Base-by-base conservation (phyloP, 2,888 invertebrate species). In the Morpho helenor region DNA sequence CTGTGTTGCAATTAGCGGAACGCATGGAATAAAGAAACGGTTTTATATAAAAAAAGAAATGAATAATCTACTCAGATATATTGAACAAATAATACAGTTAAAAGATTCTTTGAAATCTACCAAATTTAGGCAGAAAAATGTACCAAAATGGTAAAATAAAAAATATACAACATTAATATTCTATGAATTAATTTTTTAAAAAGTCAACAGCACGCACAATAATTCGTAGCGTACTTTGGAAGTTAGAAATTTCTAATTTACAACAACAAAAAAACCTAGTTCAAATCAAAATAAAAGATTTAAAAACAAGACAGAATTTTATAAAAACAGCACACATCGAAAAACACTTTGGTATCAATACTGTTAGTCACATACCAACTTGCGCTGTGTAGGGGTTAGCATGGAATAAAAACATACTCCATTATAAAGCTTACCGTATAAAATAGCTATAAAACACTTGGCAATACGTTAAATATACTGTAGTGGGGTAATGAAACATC, bases 351-450 rank as follows among this genome's bases (percentile, higher is more conserved):
- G 23, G 16, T 47, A 55, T 51, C 46, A 57, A 49, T 50, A 52
- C 41, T 16, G 44, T 51, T 52, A 41, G 48, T 41, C 49, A 88
- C 88, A 79, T 89, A 89, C 88, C 88, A 77, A 89, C 88, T 89
- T 89, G 88, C 75, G 87, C 88, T 87, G 87, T 83, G 81, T 57
- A 63, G 58, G 52, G 56, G 54, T 59, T 59, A 52, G 57, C 50
- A 54, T 43, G 52, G 61, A 22, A 59, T 50, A 59, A 63, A 62
- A 49, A 56, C 47, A 54, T 55, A 53, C 52, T 55, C 62, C 57
- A 52, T 59, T 60, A 55, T 57, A 59, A 59, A 57, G 54, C 54
- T 54, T 54, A 54, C 42, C 54, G n/a, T 47, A 23, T 23, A 47
- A 47, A 16, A 23, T 22, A 41, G 10, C 54, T 31, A 31, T 31